Percentiles rank a stretch among this genome's conserved stretches.
Evolutionary conservation across 1,140 invertebrate genomes (phyloP).

Genomic region (Brachionus asplanchnoidis): DNA sequence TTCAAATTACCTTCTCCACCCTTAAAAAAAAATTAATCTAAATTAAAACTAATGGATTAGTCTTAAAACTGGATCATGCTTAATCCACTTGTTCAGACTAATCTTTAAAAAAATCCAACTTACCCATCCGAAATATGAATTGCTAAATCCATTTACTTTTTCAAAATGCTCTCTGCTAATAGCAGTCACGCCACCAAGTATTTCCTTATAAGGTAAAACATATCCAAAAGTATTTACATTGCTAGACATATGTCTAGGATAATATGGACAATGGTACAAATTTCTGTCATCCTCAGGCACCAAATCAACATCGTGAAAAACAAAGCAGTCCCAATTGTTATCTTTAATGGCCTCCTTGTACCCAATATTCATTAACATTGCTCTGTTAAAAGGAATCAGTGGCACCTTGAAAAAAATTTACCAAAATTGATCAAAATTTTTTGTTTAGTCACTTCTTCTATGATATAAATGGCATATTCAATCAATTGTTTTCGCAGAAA

Average conservation of each 20-base stretch:
- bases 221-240: slow-evolving; percentile 34
- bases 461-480: slow-evolving; percentile 52
- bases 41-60: not conserved
- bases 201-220: slow-evolving; percentile 70
- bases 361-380: slow-evolving; percentile 85
- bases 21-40: not conserved
- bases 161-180: slow-evolving; percentile 64
- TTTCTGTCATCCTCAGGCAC: slow-evolving; percentile 81
- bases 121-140: slow-evolving; percentile 73
- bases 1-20: slow-evolving; percentile 36
- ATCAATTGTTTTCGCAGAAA: slow-evolving; percentile 52
- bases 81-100: not conserved
- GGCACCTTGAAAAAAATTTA: slow-evolving; percentile 56
- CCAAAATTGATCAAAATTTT: slow-evolving; percentile 3
- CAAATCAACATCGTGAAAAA: slow-evolving; percentile 89
- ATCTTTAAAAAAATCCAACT: not conserved
- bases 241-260: slow-evolving; percentile 68
- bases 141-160: slow-evolving; percentile 81
- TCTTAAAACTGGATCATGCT: not conserved
- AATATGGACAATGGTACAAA: slow-evolving; percentile 79
- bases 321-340: slow-evolving; percentile 72
- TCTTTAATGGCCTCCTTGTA: slow-evolving; percentile 65
- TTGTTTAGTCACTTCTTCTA: slow-evolving; percentile 49
- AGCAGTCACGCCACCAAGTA: slow-evolving; percentile 68
- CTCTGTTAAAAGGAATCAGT: slow-evolving; percentile 73